A percentile compares a stretch with the other conserved stretches of the same genome.
Conservation (phyloP, 2,888 invertebrate genomes). For the Plutella xylostella region DNA sequence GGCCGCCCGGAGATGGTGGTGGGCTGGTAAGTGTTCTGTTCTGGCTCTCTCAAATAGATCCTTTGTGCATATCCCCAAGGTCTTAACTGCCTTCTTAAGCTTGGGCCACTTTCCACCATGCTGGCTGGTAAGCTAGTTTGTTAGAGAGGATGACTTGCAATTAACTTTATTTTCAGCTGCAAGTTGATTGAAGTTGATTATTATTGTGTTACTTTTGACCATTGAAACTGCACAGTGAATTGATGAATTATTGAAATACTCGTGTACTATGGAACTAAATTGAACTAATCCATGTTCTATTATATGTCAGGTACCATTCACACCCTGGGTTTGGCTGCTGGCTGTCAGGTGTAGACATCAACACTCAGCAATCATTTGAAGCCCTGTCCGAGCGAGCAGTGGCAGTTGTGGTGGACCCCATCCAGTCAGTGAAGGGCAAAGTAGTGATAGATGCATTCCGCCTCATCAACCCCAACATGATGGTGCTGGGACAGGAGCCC, state of each 20-base stretch:
- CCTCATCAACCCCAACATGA: slow-evolving; percentile 98
- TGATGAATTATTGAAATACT: too few species aligned
- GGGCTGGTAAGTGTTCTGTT: slow-evolving; percentile 72
- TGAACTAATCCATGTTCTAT: too few species aligned
- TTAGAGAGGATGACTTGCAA: too few species aligned
- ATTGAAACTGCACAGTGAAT: too few species aligned
- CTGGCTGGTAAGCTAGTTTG: too few species aligned
- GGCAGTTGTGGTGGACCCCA: slow-evolving; percentile 99
- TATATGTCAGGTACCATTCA: slow-evolving; percentile 94
- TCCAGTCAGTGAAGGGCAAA: slow-evolving; percentile 99
- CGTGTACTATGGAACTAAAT: too few species aligned
- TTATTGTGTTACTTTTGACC: too few species aligned
- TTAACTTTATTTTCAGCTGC: too few species aligned
- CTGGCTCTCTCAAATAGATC: background rate
- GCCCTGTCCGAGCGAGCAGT: slow-evolving; percentile 98
- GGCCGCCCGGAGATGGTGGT: slow-evolving; percentile 99
- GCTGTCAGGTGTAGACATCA: slow-evolving; percentile 99
- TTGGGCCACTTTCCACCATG: too few species aligned
- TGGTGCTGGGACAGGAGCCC: slow-evolving; percentile 98
- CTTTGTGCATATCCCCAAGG: too few species aligned
- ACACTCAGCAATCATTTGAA: slow-evolving; percentile 99
- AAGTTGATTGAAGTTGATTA: too few species aligned
- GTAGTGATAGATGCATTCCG: slow-evolving; percentile 99
- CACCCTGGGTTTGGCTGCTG: slow-evolving; percentile 99
- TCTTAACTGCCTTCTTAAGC: too few species aligned